Evolutionary conservation across 1,140 invertebrate genomes (phyloP), one percentile per base, ranked within the genome.

Genomic region (Sesamia nonagrioides): DNA sequence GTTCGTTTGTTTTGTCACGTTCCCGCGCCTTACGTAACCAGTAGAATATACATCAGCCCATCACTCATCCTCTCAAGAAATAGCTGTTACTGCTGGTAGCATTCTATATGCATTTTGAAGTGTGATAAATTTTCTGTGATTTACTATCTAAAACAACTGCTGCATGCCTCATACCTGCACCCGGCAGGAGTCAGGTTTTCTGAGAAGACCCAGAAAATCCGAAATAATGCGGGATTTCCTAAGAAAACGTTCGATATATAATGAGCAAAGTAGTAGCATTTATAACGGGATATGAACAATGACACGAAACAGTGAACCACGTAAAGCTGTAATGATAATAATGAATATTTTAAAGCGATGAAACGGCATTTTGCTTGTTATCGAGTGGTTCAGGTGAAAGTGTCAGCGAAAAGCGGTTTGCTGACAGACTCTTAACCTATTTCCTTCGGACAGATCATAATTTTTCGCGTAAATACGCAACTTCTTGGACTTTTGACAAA

Each of bases 241-340:
- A 54, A 74, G 54, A 74, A 48, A 61, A 35, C 42, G 27, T 50
- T 75, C 6, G 27, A 50, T 35, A n/a, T 72, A 35, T 8, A 88
- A 84, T 86, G 86, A 88, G 82, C 81, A 84, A 75, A 78, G 78
- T 48, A 79, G 81, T 83, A 48, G 60, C 78, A 45, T 85, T 86
- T 84, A 69, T 69, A 81, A 45, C 40, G 50, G 56, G 61, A 82
- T 63, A 73, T 78, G 76, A 84, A 85, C 80, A 82, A 84, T 84
- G 27, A 73, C 72, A 63, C 7, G 72, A 82, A 82, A 63, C 74
- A 68, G 60, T 79, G 82, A 82, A 78, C 78, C 72, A 52, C 56
- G 76, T 75, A 75, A 68, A 74, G 33, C 68, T 77, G 54, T 68
- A 73, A 79, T 78, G 77, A 61, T 79, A 73, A 79, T 63, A 79